phyloP scores from a whole-genome alignment of 2,113 vertebrate genomes.

The Cavia porcellus region DNA sequence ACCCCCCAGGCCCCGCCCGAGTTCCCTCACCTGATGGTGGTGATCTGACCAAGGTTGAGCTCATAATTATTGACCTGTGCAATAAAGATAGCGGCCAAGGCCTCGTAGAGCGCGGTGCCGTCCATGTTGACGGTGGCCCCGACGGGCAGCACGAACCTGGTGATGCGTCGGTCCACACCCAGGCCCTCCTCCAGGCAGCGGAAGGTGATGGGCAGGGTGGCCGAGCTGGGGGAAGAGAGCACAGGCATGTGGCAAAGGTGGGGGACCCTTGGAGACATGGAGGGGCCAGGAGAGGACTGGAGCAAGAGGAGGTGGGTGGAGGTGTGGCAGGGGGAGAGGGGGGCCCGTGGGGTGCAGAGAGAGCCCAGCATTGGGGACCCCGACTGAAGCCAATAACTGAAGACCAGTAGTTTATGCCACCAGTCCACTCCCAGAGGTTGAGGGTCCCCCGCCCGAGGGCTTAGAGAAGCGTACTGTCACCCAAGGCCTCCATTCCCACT shows the following conservation, averaged over 20 bases:
- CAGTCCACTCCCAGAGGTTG: neutral
- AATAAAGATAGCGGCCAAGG: conserved; percentile 98
- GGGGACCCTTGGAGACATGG: neutral
- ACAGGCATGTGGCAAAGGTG: neutral
- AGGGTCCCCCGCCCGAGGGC: neutral
- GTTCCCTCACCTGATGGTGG: conserved; percentile 94
- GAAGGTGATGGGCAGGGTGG: conserved; percentile 97
- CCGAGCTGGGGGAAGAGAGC: conserved; percentile 90
- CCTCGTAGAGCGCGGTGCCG: conserved; percentile 96
- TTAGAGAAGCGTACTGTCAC: neutral
- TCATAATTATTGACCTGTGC: conserved; percentile 99
- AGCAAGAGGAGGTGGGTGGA: neutral
- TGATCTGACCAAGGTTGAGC: conserved; percentile 98
- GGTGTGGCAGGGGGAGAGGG: neutral
- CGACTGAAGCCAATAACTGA: neutral
- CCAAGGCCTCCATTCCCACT: neutral
- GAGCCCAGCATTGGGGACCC: neutral
- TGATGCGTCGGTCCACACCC: conserved; percentile 95
- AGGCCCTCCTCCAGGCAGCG: conserved; percentile 97
- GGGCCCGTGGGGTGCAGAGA: neutral
- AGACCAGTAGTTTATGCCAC: neutral
- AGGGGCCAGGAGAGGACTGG: neutral
- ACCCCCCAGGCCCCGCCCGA: neutral
- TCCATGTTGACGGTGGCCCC: conserved; percentile 99
- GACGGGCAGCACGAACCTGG: conserved; percentile 96